Conservation (phyloP, 2,797 vertebrate genomes). For the Bradypodion pumilum region DNA sequence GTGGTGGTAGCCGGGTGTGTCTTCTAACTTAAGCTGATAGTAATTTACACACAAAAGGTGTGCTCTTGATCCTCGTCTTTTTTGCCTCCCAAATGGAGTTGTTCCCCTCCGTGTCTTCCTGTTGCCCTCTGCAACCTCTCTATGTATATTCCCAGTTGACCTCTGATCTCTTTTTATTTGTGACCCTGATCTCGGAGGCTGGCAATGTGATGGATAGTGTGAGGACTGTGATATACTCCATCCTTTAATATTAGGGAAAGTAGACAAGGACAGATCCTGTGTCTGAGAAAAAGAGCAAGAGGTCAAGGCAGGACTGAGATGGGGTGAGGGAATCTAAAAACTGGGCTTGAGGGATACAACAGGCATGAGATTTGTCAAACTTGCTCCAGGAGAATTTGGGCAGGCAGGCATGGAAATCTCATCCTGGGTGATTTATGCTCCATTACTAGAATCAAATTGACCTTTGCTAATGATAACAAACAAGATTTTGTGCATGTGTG, state of each 20-base stretch:
- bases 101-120: constrained; percentile 28
- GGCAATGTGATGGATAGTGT: constrained; percentile 61
- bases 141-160: constrained; percentile 29
- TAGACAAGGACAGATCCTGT: constrained; percentile 9
- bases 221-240: constrained; percentile 34
- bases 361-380: constrained; percentile 36
- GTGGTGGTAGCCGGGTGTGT: too few relatives aligned
- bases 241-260: constrained; percentile 48
- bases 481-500: constrained; percentile 22
- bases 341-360: background rate
- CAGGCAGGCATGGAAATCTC: constrained; percentile 40
- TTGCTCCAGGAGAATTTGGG: constrained; percentile 25
- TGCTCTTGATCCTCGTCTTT: background rate
- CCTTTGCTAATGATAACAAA: constrained; percentile 63
- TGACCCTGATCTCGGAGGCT: constrained; percentile 61
- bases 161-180: constrained; percentile 52
- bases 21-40: background rate
- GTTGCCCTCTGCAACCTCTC: background rate
- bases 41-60: background rate
- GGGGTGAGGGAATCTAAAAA: background rate
- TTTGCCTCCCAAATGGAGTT: constrained; percentile 19
- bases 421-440: constrained; percentile 54
- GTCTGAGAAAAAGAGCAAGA: background rate
- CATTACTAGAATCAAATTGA: constrained; percentile 58
- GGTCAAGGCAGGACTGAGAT: background rate